These are phyloP conservation scores for Lepidocyrtoides sp. DNA, from an alignment of 2,888 invertebrate species.

Conservation along the genomic window DNA sequence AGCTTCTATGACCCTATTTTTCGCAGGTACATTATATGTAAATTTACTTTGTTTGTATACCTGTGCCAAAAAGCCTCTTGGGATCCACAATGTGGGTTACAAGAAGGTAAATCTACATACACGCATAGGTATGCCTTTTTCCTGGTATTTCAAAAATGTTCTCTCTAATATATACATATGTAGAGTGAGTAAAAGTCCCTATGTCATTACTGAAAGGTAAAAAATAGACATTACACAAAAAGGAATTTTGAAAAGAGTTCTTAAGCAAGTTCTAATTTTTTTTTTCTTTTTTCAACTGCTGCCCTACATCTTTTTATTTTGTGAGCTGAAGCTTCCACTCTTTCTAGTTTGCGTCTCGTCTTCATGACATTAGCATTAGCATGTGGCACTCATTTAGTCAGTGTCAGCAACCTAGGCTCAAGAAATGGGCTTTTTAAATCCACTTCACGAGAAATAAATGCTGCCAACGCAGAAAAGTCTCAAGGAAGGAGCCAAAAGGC, in stretches of 20 bases:
- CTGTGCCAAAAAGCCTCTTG: slow-evolving; percentile 67
- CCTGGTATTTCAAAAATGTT: not conserved
- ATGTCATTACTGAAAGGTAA: too few relatives aligned
- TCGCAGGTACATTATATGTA: not conserved
- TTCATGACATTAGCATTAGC: slow-evolving; percentile 81
- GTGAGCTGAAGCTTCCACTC: slow-evolving; percentile 21
- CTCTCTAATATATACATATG: slow-evolving; percentile 16
- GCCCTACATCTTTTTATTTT: too few relatives aligned
- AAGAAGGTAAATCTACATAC: slow-evolving; percentile 8
- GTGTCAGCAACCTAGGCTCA: slow-evolving; percentile 77
- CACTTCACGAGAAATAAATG: slow-evolving; percentile 64
- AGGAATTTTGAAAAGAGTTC: slow-evolving; percentile 45
- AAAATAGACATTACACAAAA: too few relatives aligned
- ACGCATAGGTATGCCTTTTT: not conserved
- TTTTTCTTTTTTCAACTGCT: not conserved
- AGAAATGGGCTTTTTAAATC: slow-evolving; percentile 81
- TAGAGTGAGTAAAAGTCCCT: too few relatives aligned
- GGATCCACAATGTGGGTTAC: slow-evolving; percentile 8
- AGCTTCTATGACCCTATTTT: not conserved
- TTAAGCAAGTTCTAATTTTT: slow-evolving; percentile 50
- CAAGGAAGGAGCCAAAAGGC: slow-evolving; percentile 60
- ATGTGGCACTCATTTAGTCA: slow-evolving; percentile 84
- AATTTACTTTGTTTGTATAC: slow-evolving; percentile 27
- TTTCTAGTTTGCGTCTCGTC: slow-evolving; percentile 59
- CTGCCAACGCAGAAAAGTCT: slow-evolving; percentile 59